These are phyloP conservation scores for Maniola jurtina DNA, from an alignment of 1,140 invertebrate species.

Conservation along the genomic window DNA sequence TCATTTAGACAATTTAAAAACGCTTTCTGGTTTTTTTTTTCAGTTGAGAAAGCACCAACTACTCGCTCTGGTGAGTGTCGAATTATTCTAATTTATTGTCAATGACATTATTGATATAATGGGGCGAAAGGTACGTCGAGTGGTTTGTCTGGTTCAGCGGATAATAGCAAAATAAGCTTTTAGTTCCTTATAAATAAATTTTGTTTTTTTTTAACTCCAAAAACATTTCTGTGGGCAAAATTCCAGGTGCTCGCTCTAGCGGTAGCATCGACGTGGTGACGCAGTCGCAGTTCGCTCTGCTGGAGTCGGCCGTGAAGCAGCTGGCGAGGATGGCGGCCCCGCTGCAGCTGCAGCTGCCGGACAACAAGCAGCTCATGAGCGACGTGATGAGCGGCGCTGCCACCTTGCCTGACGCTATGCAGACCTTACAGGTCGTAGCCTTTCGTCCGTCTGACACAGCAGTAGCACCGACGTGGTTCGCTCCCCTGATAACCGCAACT, in stretches of 20 bases:
- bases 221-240: constrained; percentile 6
- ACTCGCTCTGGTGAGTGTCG: constrained; percentile 28
- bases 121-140: too few species aligned
- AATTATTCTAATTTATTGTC: neutral
- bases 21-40: constrained; percentile 23
- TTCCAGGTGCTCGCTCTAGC: constrained; percentile 23
- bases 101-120: too few species aligned
- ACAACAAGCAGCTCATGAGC: constrained; percentile 44
- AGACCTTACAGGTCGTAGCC: constrained; percentile 68
- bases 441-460: too few species aligned
- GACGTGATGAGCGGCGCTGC: constrained; percentile 50
- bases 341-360: constrained; percentile 43
- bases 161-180: too few species aligned
- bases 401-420: constrained; percentile 55
- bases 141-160: too few species aligned
- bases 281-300: constrained; percentile 46
- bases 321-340: constrained; percentile 35
- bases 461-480: too few species aligned
- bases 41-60: constrained; percentile 46
- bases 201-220: too few species aligned
- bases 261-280: constrained; percentile 59
- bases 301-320: constrained; percentile 41
- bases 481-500: too few species aligned
- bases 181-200: too few species aligned
- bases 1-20: neutral